Evolutionary conservation across 1,140 invertebrate species (phyloP).

Genomic region (Oppia nitens): DNA sequence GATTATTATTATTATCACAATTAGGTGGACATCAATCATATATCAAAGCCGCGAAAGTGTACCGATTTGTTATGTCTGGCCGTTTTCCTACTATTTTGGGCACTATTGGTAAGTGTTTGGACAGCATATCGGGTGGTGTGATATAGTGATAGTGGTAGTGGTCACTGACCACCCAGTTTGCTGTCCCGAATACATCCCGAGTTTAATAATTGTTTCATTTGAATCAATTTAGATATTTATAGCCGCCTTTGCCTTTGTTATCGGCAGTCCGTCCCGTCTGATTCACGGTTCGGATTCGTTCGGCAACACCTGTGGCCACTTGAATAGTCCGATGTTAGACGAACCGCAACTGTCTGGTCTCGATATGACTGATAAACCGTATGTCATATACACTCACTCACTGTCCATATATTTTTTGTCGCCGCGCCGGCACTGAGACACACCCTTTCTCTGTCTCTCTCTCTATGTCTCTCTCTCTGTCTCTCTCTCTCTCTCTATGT

Average conservation of each 20-base stretch:
- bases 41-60: slow-evolving; percentile 25
- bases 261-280: slow-evolving; percentile 67
- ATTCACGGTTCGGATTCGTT: slow-evolving; percentile 87
- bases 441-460: no score
- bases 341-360: slow-evolving; percentile 56
- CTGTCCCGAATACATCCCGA: no score
- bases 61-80: slow-evolving; percentile 72
- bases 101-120: slow-evolving; percentile 53
- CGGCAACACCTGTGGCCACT: slow-evolving; percentile 82
- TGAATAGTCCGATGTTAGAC: slow-evolving; percentile 51
- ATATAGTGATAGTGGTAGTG: not conserved
- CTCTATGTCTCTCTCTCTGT: no score
- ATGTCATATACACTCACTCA: no score
- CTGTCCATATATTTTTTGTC: no score
- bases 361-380: slow-evolving; percentile 58
- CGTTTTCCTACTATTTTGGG: slow-evolving; percentile 66
- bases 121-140: not conserved
- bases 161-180: not conserved
- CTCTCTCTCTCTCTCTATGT: no score
- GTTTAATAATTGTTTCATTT: not conserved
- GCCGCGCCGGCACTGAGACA: no score
- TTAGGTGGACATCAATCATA: no score
- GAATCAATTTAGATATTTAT: slow-evolving; percentile 48
- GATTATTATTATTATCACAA: no score
- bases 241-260: slow-evolving; percentile 67